Percentiles rank a stretch among this genome's conserved stretches.
Evolutionary conservation across 2,797 vertebrate species (phyloP).

Genomic region (Avahi laniger): DNA sequence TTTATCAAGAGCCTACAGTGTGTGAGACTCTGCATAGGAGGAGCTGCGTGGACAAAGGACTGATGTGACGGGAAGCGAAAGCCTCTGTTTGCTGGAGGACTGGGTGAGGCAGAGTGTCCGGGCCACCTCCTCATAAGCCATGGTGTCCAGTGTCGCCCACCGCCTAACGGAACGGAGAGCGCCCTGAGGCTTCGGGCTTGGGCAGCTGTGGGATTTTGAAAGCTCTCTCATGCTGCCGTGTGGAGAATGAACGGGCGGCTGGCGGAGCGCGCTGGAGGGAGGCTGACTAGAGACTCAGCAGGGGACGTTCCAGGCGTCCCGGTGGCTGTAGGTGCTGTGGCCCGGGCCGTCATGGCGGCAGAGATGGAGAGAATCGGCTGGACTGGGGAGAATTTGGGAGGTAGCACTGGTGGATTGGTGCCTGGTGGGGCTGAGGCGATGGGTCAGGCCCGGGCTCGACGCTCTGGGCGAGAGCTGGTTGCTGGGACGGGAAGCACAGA

Average conservation of each 20-base stretch:
- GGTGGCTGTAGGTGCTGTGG: neutral
- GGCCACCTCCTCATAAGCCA: neutral
- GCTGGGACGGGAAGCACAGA: neutral
- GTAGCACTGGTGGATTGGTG: neutral
- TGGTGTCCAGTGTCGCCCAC: neutral
- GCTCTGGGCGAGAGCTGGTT: neutral
- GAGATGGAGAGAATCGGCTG: neutral
- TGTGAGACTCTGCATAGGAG: neutral
- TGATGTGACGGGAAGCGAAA: neutral
- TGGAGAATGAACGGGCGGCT: neutral
- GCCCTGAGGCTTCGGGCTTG: neutral
- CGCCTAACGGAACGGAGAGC: neutral
- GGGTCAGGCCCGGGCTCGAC: neutral
- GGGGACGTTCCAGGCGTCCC: neutral
- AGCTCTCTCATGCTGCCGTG: neutral
- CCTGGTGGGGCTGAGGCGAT: neutral
- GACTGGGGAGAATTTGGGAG: neutral
- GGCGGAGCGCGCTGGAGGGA: accelerated
- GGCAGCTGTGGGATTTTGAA: neutral
- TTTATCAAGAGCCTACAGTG: neutral
- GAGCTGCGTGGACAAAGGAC: neutral
- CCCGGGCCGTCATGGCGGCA: neutral
- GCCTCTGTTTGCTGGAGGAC: neutral
- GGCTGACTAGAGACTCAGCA: neutral
- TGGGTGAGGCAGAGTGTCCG: neutral